Conservation (phyloP, 2,113 vertebrate species). For the Nipponia nippon region DNA sequence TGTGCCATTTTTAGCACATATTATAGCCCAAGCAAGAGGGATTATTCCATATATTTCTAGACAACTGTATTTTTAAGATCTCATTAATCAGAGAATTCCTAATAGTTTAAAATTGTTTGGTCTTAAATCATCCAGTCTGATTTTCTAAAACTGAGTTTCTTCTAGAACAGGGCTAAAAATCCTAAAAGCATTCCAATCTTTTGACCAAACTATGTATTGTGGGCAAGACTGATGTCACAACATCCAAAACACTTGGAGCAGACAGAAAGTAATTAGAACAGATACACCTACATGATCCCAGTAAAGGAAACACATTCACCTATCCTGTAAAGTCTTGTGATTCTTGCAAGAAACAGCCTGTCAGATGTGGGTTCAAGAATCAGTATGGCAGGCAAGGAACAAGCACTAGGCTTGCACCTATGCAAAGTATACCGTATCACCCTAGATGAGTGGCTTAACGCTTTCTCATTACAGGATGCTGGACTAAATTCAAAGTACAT, state of each 20-base stretch:
- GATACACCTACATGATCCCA: background rate
- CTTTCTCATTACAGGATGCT: background rate
- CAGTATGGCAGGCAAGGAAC: background rate
- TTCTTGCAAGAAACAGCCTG: background rate
- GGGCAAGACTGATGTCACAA: background rate
- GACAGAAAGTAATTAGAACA: background rate
- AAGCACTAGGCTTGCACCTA: background rate
- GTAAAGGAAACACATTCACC: background rate
- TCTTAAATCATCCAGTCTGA: background rate
- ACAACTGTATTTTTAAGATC: background rate
- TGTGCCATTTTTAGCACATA: background rate
- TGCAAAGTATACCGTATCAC: background rate
- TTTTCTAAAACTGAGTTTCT: background rate
- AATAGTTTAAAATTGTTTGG: background rate
- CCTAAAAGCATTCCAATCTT: background rate
- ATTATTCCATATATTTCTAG: background rate
- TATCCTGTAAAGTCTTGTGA: background rate
- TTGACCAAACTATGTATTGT: accelerated
- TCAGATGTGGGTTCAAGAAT: background rate
- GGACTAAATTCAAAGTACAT: background rate
- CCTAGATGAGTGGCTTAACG: background rate
- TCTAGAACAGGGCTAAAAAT: background rate
- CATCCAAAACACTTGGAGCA: background rate
- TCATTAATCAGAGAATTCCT: background rate
- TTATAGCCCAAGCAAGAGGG: background rate